Evolutionary conservation across 2,797 vertebrate species (phyloP).

Genomic region (Philypnodon macrostomus): DNA sequence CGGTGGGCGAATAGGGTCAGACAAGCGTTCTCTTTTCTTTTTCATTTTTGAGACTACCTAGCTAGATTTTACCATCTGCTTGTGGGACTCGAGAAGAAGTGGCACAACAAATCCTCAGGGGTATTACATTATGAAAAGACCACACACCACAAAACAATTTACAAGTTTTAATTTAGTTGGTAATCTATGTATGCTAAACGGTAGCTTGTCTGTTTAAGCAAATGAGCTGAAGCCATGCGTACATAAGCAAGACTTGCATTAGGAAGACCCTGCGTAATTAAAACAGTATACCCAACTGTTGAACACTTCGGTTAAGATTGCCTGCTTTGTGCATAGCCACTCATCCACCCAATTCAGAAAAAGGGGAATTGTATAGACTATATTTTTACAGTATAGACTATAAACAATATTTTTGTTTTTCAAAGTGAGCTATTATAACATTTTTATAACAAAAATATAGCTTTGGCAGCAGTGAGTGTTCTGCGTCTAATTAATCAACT

Average conservation of each 20-base stretch:
- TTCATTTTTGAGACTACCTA: constrained; percentile 29
- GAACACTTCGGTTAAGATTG: not conserved
- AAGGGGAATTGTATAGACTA: no score
- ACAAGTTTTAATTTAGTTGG: not conserved
- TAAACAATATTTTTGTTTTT: no score
- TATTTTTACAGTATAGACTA: no score
- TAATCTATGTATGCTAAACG: not conserved
- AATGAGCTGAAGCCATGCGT: not conserved
- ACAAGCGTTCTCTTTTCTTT: constrained; percentile 28
- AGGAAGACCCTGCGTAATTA: not conserved
- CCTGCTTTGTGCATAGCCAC: not conserved
- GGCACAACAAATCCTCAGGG: constrained; percentile 17
- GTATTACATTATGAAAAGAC: constrained; percentile 7
- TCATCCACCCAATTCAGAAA: no score
- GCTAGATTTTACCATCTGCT: constrained; percentile 33
- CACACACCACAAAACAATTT: constrained; percentile 3
- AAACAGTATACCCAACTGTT: not conserved
- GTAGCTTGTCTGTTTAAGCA: constrained; percentile 1
- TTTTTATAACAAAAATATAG: no score
- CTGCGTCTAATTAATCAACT: no score
- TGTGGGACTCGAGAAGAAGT: constrained; percentile 14
- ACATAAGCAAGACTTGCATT: not conserved
- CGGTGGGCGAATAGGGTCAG: constrained; percentile 27
- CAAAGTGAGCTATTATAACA: no score
- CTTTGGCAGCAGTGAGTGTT: no score